phyloP scores from a whole-genome alignment of 2,888 invertebrate species.

The Acleris literana region DNA sequence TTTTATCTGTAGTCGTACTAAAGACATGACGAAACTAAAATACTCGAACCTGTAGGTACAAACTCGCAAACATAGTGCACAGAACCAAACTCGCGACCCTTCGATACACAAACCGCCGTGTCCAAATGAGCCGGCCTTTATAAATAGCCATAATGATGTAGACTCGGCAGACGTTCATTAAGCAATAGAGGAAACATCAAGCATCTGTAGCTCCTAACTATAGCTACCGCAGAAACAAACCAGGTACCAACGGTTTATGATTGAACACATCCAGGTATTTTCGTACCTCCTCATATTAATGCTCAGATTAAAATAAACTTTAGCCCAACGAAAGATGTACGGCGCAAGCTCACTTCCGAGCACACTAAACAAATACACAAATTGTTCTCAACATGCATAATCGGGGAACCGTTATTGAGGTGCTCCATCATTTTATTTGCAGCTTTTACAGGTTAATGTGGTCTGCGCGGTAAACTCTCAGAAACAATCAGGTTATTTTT shows the following conservation, averaged over 20 bases:
- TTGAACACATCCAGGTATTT: conserved; percentile 79
- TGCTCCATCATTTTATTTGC: conserved; percentile 81
- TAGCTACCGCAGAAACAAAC: conserved; percentile 72
- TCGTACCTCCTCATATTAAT: conserved; percentile 72
- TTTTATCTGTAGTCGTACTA: too few species aligned
- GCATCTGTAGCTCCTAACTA: conserved; percentile 41
- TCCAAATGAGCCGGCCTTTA: conserved; percentile 27
- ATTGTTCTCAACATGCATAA: conserved; percentile 67
- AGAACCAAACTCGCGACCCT: conserved; percentile 17
- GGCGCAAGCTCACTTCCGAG: conserved; percentile 55
- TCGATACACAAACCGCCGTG: conserved; percentile 28
- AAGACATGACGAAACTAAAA: too few species aligned
- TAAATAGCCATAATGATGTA: conserved; percentile 38
- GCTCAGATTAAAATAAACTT: conserved; percentile 75
- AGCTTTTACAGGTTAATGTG: conserved; percentile 72
- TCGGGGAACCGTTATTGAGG: conserved; percentile 69
- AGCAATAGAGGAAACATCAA: conserved; percentile 58
- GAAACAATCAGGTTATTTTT: conserved; percentile 75
- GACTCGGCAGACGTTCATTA: conserved; percentile 53
- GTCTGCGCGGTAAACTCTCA: conserved; percentile 63
- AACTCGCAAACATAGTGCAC: conserved; percentile 13
- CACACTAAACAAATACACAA: conserved; percentile 77
- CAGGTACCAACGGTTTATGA: conserved; percentile 78
- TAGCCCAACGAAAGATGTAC: conserved; percentile 70
- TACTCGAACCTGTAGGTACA: background rate